phyloP scores from a whole-genome alignment of 2,113 vertebrate genomes.

The Hyperopisus bebe region DNA sequence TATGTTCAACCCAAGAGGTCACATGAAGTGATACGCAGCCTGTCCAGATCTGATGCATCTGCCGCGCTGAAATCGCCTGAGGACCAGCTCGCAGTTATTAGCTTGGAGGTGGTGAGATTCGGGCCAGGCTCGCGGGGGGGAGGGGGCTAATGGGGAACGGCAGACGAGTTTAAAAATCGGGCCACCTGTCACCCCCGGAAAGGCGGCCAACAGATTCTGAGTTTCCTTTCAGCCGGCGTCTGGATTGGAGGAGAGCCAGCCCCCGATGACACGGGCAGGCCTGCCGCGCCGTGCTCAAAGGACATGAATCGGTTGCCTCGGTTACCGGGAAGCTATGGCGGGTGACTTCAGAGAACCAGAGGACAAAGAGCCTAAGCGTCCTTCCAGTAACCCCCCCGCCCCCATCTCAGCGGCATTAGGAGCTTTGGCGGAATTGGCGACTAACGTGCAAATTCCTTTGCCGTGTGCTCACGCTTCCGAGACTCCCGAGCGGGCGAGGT shows the following conservation, averaged over 20 bases:
- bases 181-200: neutral
- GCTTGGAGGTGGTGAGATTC: neutral
- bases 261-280: neutral
- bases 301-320: neutral
- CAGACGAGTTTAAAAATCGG: neutral
- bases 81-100: neutral
- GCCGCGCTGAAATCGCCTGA: neutral
- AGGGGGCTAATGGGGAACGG: too few species aligned
- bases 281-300: neutral
- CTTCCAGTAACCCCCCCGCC: neutral
- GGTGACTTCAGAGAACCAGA: constrained; percentile 15
- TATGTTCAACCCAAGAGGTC: neutral
- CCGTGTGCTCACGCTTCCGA: neutral
- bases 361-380: constrained; percentile 11
- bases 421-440: neutral
- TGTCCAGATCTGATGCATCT: neutral
- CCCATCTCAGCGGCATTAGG: neutral
- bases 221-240: neutral
- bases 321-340: neutral
- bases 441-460: neutral
- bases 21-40: neutral
- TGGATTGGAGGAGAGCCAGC: neutral
- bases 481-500: neutral
- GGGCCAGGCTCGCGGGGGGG: neutral
- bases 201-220: neutral